Base-by-base conservation (phyloP, 1,140 invertebrate species). In the Copidosoma floridanum region DNA sequence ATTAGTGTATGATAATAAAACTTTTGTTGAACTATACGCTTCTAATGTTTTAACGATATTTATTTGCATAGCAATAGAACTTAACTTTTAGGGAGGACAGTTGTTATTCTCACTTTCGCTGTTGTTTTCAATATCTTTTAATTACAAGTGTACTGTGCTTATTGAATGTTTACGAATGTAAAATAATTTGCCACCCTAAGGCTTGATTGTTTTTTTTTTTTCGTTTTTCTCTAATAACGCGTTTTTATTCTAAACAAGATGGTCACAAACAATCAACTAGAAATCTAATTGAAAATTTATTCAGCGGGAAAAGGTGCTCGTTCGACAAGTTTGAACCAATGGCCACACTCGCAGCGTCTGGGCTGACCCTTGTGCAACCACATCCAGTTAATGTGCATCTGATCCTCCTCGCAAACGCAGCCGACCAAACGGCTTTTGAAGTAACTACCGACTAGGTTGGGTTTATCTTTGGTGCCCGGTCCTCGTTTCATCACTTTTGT, bases 341-440 rank as follows among this genome's bases (percentile, higher is more conserved):
- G 86, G 37, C 96, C 96, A 79, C 96, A 98, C 73, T 90, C 90
- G 73, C 97, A 99, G 63, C 97, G 88, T 69, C 92, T 91, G 35
- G 93, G 88, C 65, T 89, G 85, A 16, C 92, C 95, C 76, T 90
- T 85, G 75, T 97, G 87, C 65, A 99, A 77, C 90, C 93, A 95
- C 89, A 98, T 95, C 91, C 93, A 99, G 71, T 88, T 91, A 64
- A 98, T 86, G 62, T 84, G 82, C 56, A 88, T 87, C 18, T 92
- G 85, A 73, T 98, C 95, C 79, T 95, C 93, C 79, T 98, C 93
- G 81, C 97, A 99, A 74, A 98, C 85, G 80, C 97, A 99, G 53
- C 96, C 97, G 71, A 99, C 86, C 65, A 98, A 84, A 69, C 96
- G 86, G 63, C 89, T 89, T 64, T 94, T 88, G 69, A 91, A 93